Conservation (phyloP, 2,113 vertebrate species). For the Eurypyga helias region DNA sequence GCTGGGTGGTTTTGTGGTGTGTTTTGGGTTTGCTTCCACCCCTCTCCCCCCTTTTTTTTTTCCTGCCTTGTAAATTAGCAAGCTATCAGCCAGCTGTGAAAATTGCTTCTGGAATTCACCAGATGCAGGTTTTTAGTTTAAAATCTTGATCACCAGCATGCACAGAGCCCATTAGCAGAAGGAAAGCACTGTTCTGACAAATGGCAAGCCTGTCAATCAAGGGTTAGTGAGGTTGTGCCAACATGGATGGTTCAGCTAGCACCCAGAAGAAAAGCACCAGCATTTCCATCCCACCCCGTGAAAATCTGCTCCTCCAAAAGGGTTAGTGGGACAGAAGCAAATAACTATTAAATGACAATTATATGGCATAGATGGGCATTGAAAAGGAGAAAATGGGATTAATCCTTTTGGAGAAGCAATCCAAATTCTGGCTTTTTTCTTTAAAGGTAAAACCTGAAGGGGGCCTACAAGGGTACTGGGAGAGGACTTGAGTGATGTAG, state of each 20-base stretch:
- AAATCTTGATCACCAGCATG: not conserved
- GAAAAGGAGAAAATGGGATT: not conserved
- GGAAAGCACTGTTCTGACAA: not conserved
- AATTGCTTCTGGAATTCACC: not conserved
- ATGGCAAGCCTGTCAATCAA: not conserved
- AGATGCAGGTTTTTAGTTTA: not conserved
- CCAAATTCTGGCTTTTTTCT: not conserved
- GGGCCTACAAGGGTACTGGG: too few relatives aligned
- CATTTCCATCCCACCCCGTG: not conserved
- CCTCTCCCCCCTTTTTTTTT: not conserved
- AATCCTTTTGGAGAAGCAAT: not conserved
- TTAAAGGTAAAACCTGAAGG: not conserved
- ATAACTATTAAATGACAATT: not conserved
- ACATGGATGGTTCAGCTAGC: accelerated
- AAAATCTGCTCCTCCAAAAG: not conserved
- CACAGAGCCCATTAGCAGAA: not conserved
- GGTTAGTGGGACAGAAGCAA: not conserved
- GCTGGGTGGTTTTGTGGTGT: not conserved
- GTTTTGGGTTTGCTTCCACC: not conserved
- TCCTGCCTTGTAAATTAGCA: not conserved
- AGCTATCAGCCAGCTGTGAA: not conserved
- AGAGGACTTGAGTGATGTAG: too few relatives aligned
- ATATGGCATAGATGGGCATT: not conserved
- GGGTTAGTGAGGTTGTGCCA: not conserved
- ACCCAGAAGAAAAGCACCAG: not conserved